Evolutionary conservation across 2,797 vertebrate species (phyloP).

Genomic region (Eidolon dupreanum): DNA sequence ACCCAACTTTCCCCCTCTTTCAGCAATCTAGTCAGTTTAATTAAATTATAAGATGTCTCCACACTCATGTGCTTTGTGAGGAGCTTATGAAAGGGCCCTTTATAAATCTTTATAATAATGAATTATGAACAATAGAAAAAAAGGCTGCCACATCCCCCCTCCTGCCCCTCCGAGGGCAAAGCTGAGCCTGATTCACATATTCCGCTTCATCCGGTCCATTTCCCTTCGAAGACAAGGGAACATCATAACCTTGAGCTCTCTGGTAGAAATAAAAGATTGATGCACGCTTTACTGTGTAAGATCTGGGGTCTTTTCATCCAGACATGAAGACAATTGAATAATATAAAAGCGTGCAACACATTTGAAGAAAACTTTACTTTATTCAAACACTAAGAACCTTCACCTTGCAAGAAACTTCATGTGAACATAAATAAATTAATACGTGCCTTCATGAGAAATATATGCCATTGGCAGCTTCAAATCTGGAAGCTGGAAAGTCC

Average conservation of each 20-base stretch:
- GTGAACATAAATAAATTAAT: constrained; percentile 63
- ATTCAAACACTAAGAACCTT: constrained; percentile 54
- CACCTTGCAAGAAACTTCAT: constrained; percentile 35
- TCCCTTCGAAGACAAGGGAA: constrained; percentile 67
- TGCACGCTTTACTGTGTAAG: constrained; percentile 58
- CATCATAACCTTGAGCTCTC: constrained; percentile 76
- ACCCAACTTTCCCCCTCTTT: background rate
- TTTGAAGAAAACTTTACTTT: constrained; percentile 58
- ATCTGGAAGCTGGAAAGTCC: background rate
- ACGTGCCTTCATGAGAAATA: background rate
- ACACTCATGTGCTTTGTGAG: constrained; percentile 37
- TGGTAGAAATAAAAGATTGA: constrained; percentile 72
- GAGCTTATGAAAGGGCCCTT: constrained; percentile 33
- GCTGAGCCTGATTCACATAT: constrained; percentile 1
- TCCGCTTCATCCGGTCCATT: constrained; percentile 48
- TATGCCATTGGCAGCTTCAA: background rate
- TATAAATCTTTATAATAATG: constrained; percentile 55
- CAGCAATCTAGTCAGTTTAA: constrained; percentile 1
- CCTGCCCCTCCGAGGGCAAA: background rate
- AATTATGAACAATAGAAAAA: constrained; percentile 47
- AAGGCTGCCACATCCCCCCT: too few relatives aligned
- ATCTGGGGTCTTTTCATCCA: constrained; percentile 66
- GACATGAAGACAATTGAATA: constrained; percentile 59
- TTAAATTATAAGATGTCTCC: constrained; percentile 28
- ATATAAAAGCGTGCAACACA: constrained; percentile 3